Evolutionary conservation across 2,888 invertebrate species (phyloP), one percentile per base, ranked within the genome.

Genomic region (Priocnemis perturbator): DNA sequence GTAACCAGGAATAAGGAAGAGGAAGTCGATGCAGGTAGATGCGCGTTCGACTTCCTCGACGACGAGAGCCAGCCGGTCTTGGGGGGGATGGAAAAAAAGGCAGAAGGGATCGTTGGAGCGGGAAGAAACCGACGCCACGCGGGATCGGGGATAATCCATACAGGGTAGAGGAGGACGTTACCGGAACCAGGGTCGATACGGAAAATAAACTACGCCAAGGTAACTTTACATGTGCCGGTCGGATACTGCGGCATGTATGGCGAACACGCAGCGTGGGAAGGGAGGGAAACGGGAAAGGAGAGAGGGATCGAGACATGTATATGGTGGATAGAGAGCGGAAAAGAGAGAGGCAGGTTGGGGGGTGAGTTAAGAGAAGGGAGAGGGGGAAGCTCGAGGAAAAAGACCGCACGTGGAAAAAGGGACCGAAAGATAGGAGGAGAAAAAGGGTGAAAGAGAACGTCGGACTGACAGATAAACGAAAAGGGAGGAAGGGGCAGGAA

Each of bases 171-270:
- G 37, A 64, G 69, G 58, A 64, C 58, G 63, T 53, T 64, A 76
- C 67, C 75, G 76, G 75, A 73, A 76, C 68, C 60, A 50, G 65
- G 73, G 72, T 79, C 79, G 75, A 80, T 76, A 68, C 64, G 69
- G 69, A 78, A 79, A 80, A 74, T 76, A 78, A 69, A 79, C 73
- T 65, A 71, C 69, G 55, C 55, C 52, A 50, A 63, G 60, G 61
- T 56, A 73, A 74, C 64, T 79, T 71, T 66, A 63, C 71, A 72
- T 73, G 59, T 63, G 67, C 69, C 48, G 63, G 50, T 30, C 67
- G 71, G 64, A 65, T 64, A 67, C 63, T 60, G 64, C 61, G 64
- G 66, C 47, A 56, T 76, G 68, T 67, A 67, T 62, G 66, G 66
- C 69, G 71, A 64, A 66, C 61, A 30, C 44, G 55, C 21, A n/a